Conservation (phyloP, 2,888 invertebrate genomes). For the Diloba caeruleocephala region DNA sequence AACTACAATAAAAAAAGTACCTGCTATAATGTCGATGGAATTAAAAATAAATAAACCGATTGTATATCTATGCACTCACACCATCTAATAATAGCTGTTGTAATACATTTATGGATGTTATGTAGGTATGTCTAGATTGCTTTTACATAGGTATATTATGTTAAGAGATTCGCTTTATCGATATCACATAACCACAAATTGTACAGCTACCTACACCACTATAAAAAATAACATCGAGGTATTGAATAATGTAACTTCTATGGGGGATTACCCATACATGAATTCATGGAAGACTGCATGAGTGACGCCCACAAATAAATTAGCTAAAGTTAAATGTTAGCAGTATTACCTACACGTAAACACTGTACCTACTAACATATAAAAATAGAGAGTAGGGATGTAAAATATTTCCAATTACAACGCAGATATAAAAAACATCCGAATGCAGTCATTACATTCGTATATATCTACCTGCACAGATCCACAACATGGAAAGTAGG, state of each 20-base stretch:
- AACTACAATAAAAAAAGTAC: slow-evolving; percentile 31
- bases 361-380: slow-evolving; percentile 31
- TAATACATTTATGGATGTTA: slow-evolving; percentile 14
- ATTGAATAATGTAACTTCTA: slow-evolving; percentile 35
- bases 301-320: slow-evolving; percentile 50
- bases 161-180: slow-evolving; percentile 42
- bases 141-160: slow-evolving; percentile 17
- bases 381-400: slow-evolving; percentile 54
- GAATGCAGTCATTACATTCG: slow-evolving; percentile 34
- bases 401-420: slow-evolving; percentile 41
- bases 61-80: slow-evolving; percentile 16
- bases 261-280: slow-evolving; percentile 48
- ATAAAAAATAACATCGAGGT: slow-evolving; percentile 30
- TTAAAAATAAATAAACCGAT: slow-evolving; percentile 41
- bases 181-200: slow-evolving; percentile 32
- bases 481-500: slow-evolving; percentile 45
- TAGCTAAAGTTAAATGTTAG: slow-evolving; percentile 29
- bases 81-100: slow-evolving; percentile 23
- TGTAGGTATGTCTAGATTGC: slow-evolving; percentile 7
- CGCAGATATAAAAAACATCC: slow-evolving; percentile 39
- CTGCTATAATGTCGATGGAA: slow-evolving; percentile 34
- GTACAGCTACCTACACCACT: slow-evolving; percentile 27
- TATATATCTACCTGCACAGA: slow-evolving; percentile 18
- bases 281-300: slow-evolving; percentile 34
- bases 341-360: slow-evolving; percentile 47